Base-by-base conservation (phyloP, 2,888 invertebrate genomes). In the Hirtodrosophila histrioides region DNA sequence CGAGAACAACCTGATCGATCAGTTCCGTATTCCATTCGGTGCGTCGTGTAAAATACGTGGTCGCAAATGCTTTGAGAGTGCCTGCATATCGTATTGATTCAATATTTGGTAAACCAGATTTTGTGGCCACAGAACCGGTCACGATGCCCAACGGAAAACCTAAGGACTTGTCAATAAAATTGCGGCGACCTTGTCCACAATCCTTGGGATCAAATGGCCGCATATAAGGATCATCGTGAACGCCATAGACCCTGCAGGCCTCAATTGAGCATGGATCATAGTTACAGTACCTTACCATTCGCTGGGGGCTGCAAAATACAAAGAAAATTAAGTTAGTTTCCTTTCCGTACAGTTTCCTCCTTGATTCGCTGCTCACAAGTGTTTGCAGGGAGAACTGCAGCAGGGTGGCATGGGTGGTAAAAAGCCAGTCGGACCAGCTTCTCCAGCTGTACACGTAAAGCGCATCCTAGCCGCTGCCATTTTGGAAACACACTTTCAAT, bases 21-120 rank as follows among this genome's bases (percentile, higher is more conserved):
- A 88, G 61, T 3, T 63, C 66, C 3, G 82, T 62, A 3, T 69
- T 73, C 91, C 91, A 91, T 10, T 88, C 82, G 1, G 61, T 77
- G 41, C 89, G 89, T 0, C 84, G 83, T 2, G 89, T 90, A 4
- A 90, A 79, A 49, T 88, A 89, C 5, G 88, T 78, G 17, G 87
- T 78, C 0, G 89, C 89, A 63, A 90, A 91, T 3, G 86, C 90
- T 37, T 90, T 81, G 3, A 91, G 55, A 44, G 80, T 75, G 0
- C 82, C 83, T 0, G 88, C 90, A 46, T 69, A 91, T 0, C 83
- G 85, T 45, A 85, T 69, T 0, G 83, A 56, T 7, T 76, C 62
- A 17, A 72, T 27, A 41, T 86, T 80, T 3, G 65, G 31, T 2
- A 46, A 4, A 0, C 69, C 75, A 1, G 46, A 36, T 27, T 78